Evolutionary conservation across 1,140 invertebrate species (phyloP).

Genomic region (Trichonephila clavata): DNA sequence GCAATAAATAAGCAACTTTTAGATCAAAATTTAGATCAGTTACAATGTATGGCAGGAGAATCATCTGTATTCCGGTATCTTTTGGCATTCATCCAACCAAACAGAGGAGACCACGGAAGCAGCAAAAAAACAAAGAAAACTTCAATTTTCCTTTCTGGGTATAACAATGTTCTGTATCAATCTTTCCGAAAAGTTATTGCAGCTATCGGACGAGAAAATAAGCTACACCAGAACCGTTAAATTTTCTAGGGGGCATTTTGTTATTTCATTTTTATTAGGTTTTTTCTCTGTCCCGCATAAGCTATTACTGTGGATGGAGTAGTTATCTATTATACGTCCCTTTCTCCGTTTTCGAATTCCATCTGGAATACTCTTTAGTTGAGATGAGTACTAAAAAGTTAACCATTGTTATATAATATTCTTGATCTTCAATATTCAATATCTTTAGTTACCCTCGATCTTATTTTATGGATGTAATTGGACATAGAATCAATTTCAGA

Average conservation of each 20-base stretch:
- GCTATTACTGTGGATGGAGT: neutral
- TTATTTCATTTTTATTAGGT: constrained; percentile 11
- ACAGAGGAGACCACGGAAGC: neutral
- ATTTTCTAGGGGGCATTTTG: constrained; percentile 7
- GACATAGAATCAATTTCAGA: too few species aligned
- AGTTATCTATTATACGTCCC: neutral
- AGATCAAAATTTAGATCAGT: constrained; percentile 60
- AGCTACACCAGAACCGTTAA: constrained; percentile 37
- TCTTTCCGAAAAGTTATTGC: constrained; percentile 62
- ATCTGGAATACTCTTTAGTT: neutral
- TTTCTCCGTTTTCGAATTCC: neutral
- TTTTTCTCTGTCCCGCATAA: constrained; percentile 5
- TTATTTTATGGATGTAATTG: too few species aligned
- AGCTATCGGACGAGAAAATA: constrained; percentile 46
- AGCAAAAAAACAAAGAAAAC: constrained; percentile 22
- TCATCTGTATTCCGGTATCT: constrained; percentile 45
- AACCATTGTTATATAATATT: too few species aligned
- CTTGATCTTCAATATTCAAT: too few species aligned
- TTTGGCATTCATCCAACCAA: constrained; percentile 31
- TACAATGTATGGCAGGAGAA: constrained; percentile 37
- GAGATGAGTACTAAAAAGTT: too few species aligned
- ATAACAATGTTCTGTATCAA: constrained; percentile 55
- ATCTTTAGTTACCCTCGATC: too few species aligned
- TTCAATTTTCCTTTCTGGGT: constrained; percentile 50
- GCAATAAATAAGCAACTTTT: constrained; percentile 10